Evolutionary conservation across 2,113 vertebrate species (phyloP).

Genomic region (Lagopus muta): DNA sequence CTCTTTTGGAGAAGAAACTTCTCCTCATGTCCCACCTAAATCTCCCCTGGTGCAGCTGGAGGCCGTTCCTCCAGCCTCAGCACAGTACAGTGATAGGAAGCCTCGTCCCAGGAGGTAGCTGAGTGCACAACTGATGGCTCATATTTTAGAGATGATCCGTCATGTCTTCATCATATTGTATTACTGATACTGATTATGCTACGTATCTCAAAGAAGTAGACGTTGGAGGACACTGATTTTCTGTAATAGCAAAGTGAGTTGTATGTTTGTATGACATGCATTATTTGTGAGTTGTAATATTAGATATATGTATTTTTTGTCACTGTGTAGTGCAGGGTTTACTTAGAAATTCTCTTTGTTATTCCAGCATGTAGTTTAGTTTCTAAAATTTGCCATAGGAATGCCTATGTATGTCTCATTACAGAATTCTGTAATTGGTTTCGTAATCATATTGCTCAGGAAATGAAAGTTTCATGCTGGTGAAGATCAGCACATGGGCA

Average conservation of each 20-base stretch:
- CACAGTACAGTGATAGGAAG: neutral
- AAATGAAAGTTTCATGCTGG: neutral
- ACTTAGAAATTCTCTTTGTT: constrained; percentile 7
- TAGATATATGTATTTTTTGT: neutral
- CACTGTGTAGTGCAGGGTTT: neutral
- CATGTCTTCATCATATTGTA: neutral
- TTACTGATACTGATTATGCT: neutral
- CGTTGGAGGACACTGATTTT: neutral
- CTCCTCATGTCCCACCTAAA: no score
- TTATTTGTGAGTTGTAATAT: neutral
- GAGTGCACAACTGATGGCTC: neutral
- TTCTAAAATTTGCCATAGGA: neutral
- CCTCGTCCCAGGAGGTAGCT: neutral
- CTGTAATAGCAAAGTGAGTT: constrained; percentile 20
- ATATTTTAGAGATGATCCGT: neutral
- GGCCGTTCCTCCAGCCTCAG: no score
- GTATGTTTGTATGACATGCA: neutral
- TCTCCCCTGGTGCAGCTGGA: no score
- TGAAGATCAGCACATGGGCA: neutral
- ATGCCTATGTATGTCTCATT: neutral
- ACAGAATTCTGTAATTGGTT: neutral
- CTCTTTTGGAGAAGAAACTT: no score
- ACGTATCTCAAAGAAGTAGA: neutral
- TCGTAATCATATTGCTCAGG: neutral
- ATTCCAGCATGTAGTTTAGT: neutral